Base-by-base conservation (phyloP, 1,140 invertebrate genomes). In the Drosophila orena region DNA sequence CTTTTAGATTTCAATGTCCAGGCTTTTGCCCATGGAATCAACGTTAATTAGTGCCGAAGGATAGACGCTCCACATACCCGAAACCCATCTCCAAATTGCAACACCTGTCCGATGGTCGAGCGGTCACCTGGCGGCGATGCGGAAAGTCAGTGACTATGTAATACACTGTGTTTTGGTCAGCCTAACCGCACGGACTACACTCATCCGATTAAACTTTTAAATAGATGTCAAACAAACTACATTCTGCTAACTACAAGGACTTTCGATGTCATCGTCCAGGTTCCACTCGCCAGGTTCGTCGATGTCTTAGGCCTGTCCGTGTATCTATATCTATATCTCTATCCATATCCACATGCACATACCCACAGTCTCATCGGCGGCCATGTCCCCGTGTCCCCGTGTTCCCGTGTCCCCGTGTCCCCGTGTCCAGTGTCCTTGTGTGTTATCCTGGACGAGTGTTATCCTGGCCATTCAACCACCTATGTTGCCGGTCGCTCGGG, bases 151-250 rank as follows among this genome's bases (percentile, higher is more conserved):
- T 90, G 84, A 89, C 79, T 80, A 84, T 89, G 84, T 89, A 77
- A 84, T 84, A 89, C 84, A 89, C 73, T 52, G 85, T 89, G 84
- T 89, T 89, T 71, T 89, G 84, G 84, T 89, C 84, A 78, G 84
- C 79, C 84, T 89, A 89, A 89, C 84, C 84, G 81, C 84, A 88
- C 79, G 64, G 80, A 89, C 84, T 89, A 89, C 84, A 84, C 84
- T 89, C 84, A 89, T 89, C 84, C 84, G 84, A 89, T 89, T 89
- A 89, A 89, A 89, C 84, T 89, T 89, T 89, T 89, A 89, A 89
- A 89, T 89, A 90, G 84, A 89, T 89, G 84, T 89, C 84, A 89
- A 89, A 89, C 84, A 89, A 89, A 89, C 84, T 89, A 89, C 84
- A 89, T 75, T 79, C 81, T 64, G 79, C 79, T 79, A 76, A 73